Evolutionary conservation across 2,113 vertebrate genomes (phyloP), one percentile per base, ranked within the genome.

Genomic region (Cochlearius cochlearius): DNA sequence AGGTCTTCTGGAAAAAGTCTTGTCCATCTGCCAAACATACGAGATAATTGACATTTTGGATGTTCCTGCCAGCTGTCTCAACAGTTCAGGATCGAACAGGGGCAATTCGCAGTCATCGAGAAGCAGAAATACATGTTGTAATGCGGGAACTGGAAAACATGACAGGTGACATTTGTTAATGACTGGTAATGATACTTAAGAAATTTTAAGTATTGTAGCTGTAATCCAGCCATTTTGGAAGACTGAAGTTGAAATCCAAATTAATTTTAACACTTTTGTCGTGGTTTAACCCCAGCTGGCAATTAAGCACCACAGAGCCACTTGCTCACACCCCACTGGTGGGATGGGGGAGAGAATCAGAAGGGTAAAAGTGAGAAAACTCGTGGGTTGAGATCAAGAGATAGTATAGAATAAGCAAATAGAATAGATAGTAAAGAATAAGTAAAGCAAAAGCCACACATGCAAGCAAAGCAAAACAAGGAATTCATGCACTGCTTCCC

Each of bases 11-110:
- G 90, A 92, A 95, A 80, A 93, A 68, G 73, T 86, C 89, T 86
- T 96, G 95, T 89, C 85, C 94, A 96, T 96, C 96, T 96, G 94
- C 89, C 96, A 96, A 96, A 41, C 74, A 80, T 67, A 82, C 4
- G 5, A 96, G 87, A 96, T 92, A 97, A 95, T 59, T 96, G 96
- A 95, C 95, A 77, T 91, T 78, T 77, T 96, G 84, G 91, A 91
- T 88, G 85, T 91, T 95, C 89, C 69, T 2, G 41, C 90, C 95
- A 95, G 94, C 94, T 95, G 96, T 71, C 96, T 92, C 75, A 86
- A 86, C 90, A 86, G 86, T 21, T 93, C 86, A 76, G 73, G 86
- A 94, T 75, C 0, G 43, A 95, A 85, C 60, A 83, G 88, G 95
- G 91, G 94, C 88, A 89, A 64, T 72, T 91, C 4, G 0, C 69